A percentile compares a stretch with the other conserved stretches of the same genome.
Evolutionary conservation across 2,888 invertebrate genomes (phyloP).

Genomic region (Apamea crenata): DNA sequence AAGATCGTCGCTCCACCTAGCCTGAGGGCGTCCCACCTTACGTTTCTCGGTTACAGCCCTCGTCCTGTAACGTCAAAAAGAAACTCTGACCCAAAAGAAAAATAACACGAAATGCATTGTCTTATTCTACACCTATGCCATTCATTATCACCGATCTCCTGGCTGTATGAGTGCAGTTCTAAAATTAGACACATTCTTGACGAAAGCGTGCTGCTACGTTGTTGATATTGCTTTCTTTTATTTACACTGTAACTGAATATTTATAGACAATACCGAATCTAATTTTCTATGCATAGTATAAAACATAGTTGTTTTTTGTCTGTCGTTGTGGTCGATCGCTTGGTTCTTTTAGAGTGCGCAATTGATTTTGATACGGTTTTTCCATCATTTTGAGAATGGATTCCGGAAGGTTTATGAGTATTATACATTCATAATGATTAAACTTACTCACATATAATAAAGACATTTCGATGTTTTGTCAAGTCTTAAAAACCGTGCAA

Average conservation of each 20-base stretch:
- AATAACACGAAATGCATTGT: background rate
- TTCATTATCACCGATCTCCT: constrained; percentile 1
- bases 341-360: background rate
- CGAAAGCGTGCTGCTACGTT: constrained; percentile 28
- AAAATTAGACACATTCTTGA: constrained; percentile 39
- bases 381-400: background rate
- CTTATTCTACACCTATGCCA: constrained; percentile 1
- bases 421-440: background rate
- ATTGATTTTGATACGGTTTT: background rate
- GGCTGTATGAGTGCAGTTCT: constrained; percentile 13
- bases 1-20: no score
- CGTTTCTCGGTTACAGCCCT: no score
- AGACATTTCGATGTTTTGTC: background rate
- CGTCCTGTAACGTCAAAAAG: no score
- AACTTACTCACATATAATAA: background rate
- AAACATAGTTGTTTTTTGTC: background rate
- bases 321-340: background rate
- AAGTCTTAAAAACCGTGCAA: background rate
- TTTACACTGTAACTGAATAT: constrained; percentile 38
- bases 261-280: constrained; percentile 15
- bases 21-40: no score
- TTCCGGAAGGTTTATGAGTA: background rate
- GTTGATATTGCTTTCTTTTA: constrained; percentile 31
- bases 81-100: background rate
- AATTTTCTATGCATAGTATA: background rate